Conservation (phyloP, 2,797 vertebrate genomes). For the Cottoperca gobio region DNA sequence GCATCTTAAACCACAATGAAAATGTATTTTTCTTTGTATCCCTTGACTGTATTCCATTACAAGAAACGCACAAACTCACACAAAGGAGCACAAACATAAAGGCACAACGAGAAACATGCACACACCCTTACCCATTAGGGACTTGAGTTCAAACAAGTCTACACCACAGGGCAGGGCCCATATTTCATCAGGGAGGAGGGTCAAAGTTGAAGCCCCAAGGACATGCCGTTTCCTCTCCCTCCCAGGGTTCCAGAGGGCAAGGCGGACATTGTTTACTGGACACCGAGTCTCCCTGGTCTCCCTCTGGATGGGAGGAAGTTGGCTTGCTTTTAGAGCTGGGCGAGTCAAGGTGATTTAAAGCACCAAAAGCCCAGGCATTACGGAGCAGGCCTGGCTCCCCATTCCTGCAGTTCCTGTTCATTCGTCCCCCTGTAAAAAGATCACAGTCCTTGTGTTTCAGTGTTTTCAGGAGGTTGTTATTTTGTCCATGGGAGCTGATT, state of each 20-base stretch:
- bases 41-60: constrained; percentile 10
- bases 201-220: constrained; percentile 83
- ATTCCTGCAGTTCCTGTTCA: constrained; percentile 75
- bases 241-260: constrained; percentile 64
- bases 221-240: constrained; percentile 79
- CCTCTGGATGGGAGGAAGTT: constrained; percentile 68
- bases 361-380: constrained; percentile 65
- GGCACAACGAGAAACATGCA: constrained; percentile 26
- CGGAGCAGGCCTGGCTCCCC: constrained; percentile 51
- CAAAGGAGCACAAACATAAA: constrained; percentile 36
- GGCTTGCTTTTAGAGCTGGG: constrained; percentile 68
- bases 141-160: constrained; percentile 78
- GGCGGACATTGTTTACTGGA: constrained; percentile 72
- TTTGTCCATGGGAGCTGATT: constrained; percentile 78
- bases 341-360: constrained; percentile 85
- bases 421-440: constrained; percentile 77
- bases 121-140: constrained; percentile 63
- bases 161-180: constrained; percentile 69
- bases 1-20: constrained; percentile 32
- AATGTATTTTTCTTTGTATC: constrained; percentile 14
- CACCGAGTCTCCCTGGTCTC: constrained; percentile 66
- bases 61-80: constrained; percentile 10
- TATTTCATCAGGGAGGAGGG: constrained; percentile 76
- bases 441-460: constrained; percentile 72
- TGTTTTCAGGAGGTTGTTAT: constrained; percentile 75